Base-by-base conservation (phyloP, 2,797 vertebrate species). In the Octomys mimax region DNA sequence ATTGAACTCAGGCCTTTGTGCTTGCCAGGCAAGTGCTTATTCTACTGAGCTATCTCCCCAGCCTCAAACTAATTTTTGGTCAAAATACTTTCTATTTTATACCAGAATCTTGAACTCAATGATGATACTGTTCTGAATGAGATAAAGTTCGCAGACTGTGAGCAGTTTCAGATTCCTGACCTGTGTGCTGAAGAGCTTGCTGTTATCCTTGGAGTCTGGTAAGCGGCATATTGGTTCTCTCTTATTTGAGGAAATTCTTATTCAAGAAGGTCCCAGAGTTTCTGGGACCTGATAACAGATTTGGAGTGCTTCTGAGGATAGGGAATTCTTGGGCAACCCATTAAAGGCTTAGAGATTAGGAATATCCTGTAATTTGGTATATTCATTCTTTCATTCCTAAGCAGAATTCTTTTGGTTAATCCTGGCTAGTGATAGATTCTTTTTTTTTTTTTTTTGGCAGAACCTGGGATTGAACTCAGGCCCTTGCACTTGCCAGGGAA, bases 121-220 rank as follows among this genome's bases (percentile, higher is more conserved):
- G 99, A 99, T 94, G 99, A 99, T 96, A 99, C 99, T 0, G 97
- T 99, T 89, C 98, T 99, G 97, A 99, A 99, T 98, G 98, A 99
- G 94, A 99, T 99, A 94, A 99, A 98, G 96, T 97, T 99, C 75
- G 99, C 98, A 9, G 99, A 99, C 59, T 99, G 99, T 21, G 98
- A 99, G 89, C 98, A 99, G 95, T 98, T 99, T 94, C 98, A 98
- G 95, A 94, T 99, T 46, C 99, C 99, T 24, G 99, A 99, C 73
- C 98, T 99, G 3, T 99, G 98, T 12, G 99, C 99, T 0, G 99
- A 99, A 97, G 99, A 99, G 96, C 99, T 99, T 97, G 99, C 99
- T 12, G 98, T 99, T 95, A 98, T 99, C 94, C 99, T 99, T 96
- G 99, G 99, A 59, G 84, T 99, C 96, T 99, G 99, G 99, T 99